phyloP scores from a whole-genome alignment of 2,113 vertebrate species.

The Hippocampus mohnikei region DNA sequence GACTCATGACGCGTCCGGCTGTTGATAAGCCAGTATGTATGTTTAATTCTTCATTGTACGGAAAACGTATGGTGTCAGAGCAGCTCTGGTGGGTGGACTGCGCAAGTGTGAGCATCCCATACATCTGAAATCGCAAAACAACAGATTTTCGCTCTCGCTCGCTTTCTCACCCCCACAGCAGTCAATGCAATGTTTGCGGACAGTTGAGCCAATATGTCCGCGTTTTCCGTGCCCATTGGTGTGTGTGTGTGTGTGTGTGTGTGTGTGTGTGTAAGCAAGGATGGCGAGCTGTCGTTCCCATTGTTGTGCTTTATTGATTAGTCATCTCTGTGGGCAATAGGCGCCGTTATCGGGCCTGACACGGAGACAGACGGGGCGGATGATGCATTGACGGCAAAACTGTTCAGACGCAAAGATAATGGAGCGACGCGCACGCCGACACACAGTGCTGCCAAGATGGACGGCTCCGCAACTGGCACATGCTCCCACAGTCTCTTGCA shows the following conservation, averaged over 20 bases:
- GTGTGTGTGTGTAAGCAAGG: slow-evolving; percentile 24
- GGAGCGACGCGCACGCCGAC: slow-evolving; percentile 52
- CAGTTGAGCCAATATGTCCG: slow-evolving; percentile 58
- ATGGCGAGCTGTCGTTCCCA: slow-evolving; percentile 58
- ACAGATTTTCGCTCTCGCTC: slow-evolving; percentile 47
- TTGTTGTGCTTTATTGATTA: slow-evolving; percentile 72
- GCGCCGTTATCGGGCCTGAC: slow-evolving; percentile 70
- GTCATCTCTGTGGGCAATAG: slow-evolving; percentile 73
- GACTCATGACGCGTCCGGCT: slow-evolving; percentile 28
- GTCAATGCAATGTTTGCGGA: slow-evolving; percentile 58
- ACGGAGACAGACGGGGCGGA: slow-evolving; percentile 68
- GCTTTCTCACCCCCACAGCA: slow-evolving; percentile 30
- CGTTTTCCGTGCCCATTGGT: slow-evolving; percentile 11
- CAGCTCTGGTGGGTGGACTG: background rate
- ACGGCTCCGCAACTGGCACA: slow-evolving; percentile 46
- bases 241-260: slow-evolving; percentile 18
- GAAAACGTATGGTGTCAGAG: slow-evolving; percentile 5
- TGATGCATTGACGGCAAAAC: slow-evolving; percentile 70
- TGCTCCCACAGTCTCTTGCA: slow-evolving; percentile 53
- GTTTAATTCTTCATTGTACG: slow-evolving; percentile 8
- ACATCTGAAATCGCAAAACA: slow-evolving; percentile 53
- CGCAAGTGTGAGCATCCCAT: slow-evolving; percentile 28
- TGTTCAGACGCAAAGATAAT: slow-evolving; percentile 72
- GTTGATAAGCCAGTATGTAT: slow-evolving; percentile 4
- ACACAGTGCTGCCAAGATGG: slow-evolving; percentile 39